These are phyloP conservation scores for Ranitomeya variabilis DNA, from an alignment of 2,113 vertebrate genomes.

Conservation along the genomic window DNA sequence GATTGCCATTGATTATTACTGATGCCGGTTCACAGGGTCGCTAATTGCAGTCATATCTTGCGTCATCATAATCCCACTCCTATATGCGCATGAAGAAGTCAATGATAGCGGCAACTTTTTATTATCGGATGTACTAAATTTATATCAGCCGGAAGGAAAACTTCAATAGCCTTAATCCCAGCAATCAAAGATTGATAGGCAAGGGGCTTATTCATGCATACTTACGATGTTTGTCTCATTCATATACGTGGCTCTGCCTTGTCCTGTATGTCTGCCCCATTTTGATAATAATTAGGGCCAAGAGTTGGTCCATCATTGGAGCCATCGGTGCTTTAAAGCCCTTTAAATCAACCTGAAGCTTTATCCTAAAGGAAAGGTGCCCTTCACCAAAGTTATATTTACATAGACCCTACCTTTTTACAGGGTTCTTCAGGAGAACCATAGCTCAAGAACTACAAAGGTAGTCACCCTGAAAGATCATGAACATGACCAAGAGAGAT, in stretches of 20 bases:
- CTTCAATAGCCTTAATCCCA: background rate
- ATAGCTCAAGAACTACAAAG: background rate
- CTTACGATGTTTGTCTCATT: too few species aligned
- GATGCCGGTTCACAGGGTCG: slow-evolving; percentile 7
- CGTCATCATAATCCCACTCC: background rate
- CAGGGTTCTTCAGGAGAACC: too few species aligned
- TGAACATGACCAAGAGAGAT: too few species aligned
- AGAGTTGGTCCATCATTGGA: background rate
- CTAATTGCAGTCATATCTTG: slow-evolving; percentile 1
- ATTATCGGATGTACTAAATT: background rate
- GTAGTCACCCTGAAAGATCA: background rate
- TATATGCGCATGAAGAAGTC: background rate
- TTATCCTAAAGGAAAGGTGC: too few species aligned
- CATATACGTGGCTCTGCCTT: background rate
- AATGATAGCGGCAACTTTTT: background rate
- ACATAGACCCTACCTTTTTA: background rate
- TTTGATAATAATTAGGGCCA: background rate
- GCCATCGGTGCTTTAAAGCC: background rate
- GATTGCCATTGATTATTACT: slow-evolving; percentile 9
- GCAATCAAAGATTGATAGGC: background rate
- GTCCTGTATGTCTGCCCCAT: background rate
- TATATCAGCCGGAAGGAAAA: background rate
- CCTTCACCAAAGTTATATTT: background rate
- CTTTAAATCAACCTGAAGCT: background rate
- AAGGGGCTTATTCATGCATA: too few species aligned